Evolutionary conservation across 2,888 invertebrate species (phyloP).

Genomic region (Drosophila paramelanica): DNA sequence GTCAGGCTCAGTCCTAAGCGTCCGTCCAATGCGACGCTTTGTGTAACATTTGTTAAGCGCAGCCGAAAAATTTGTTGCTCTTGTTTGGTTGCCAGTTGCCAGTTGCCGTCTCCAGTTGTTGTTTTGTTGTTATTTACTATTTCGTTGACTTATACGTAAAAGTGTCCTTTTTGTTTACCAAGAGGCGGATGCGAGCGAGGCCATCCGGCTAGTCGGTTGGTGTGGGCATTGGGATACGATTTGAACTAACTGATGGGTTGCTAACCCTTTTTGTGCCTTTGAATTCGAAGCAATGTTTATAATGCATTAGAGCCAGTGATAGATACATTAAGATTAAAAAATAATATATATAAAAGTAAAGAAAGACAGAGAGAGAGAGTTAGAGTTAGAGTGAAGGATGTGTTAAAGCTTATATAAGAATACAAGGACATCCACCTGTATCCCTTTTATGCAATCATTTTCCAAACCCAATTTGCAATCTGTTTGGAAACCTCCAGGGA

Average conservation of each 20-base stretch:
- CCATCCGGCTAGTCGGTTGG: not conserved
- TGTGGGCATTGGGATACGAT: constrained; percentile 18
- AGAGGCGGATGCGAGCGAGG: constrained; percentile 17
- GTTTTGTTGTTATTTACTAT: constrained; percentile 70
- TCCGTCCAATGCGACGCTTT: constrained; percentile 49
- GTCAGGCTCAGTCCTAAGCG: constrained; percentile 40
- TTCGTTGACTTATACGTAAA: constrained; percentile 62
- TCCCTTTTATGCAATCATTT: constrained; percentile 6
- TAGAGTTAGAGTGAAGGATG: not conserved
- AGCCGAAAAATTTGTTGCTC: constrained; percentile 72
- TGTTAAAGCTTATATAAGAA: not conserved
- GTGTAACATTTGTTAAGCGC: constrained; percentile 75
- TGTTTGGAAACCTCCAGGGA: not conserved
- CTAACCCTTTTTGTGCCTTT: constrained; percentile 55
- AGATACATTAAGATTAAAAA: constrained; percentile 27
- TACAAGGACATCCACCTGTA: not conserved
- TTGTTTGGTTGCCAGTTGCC: constrained; percentile 59
- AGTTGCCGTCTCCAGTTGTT: constrained; percentile 45
- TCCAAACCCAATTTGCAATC: constrained; percentile 8
- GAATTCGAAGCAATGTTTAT: constrained; percentile 30
- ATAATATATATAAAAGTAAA: not conserved
- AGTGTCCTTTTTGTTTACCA: constrained; percentile 59
- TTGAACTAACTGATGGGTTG: constrained; percentile 33
- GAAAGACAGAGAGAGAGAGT: not conserved
- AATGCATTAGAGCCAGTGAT: constrained; percentile 20